These are phyloP conservation scores for zebrafish (Danio rerio) DNA, from an alignment of 2,113 vertebrate species.

Conservation along the genomic window DNA sequence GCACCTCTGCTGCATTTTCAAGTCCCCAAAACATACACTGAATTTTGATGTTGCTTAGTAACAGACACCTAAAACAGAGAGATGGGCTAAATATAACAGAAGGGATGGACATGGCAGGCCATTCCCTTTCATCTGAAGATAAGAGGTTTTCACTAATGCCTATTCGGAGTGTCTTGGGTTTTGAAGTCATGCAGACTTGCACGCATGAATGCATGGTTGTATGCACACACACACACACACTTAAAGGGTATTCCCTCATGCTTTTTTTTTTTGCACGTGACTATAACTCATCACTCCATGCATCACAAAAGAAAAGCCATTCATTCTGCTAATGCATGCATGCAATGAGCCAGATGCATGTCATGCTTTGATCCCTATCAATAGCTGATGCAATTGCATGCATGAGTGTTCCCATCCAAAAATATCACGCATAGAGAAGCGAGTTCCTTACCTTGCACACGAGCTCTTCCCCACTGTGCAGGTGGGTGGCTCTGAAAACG, in stretches of 20 bases:
- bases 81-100: conserved; percentile 64
- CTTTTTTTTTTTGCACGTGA: conserved; percentile 9
- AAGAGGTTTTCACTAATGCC: conserved; percentile 34
- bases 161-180: conserved; percentile 45
- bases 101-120: conserved; percentile 54
- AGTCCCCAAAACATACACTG: conserved; percentile 59
- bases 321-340: background rate
- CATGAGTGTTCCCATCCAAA: background rate
- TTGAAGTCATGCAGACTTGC: conserved; percentile 51
- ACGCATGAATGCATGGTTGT: conserved; percentile 3
- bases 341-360: background rate
- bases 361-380: background rate
- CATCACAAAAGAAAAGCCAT: conserved; percentile 3
- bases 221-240: background rate
- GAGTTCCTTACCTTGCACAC: conserved; percentile 90
- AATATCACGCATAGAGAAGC: background rate
- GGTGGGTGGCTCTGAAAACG: conserved; percentile 95
- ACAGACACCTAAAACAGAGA: conserved; percentile 57
- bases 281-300: background rate
- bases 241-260: conserved; percentile 31
- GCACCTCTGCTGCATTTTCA: conserved; percentile 58
- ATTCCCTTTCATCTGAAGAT: conserved; percentile 60
- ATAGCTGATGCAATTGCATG: background rate
- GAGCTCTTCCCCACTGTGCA: conserved; percentile 97
- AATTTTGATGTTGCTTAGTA: conserved; percentile 63